Conservation (phyloP, 2,113 vertebrate genomes). For the Odontesthes bonariensis region DNA sequence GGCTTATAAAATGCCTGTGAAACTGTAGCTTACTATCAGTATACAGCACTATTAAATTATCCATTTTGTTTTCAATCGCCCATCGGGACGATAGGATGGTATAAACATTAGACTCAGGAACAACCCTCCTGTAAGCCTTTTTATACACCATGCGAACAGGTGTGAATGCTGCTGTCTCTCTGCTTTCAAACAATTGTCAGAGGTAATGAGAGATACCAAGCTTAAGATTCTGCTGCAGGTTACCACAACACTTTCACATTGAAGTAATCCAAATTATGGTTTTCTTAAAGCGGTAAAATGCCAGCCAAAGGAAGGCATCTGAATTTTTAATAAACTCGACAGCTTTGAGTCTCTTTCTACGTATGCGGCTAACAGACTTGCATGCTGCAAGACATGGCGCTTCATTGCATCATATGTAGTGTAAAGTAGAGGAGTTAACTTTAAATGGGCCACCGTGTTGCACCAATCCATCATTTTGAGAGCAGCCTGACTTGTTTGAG, state of each 20-base stretch:
- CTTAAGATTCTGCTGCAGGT: slow-evolving; percentile 57
- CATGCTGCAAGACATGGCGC: slow-evolving; percentile 19
- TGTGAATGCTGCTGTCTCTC: slow-evolving; percentile 68
- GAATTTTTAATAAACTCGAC: slow-evolving; percentile 45
- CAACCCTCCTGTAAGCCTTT: slow-evolving; percentile 68
- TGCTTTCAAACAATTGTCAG: slow-evolving; percentile 64
- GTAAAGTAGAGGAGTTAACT: slow-evolving; percentile 62
- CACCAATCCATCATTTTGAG: slow-evolving; percentile 62
- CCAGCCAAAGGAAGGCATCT: slow-evolving; percentile 46
- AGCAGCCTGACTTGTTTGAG: slow-evolving; percentile 50
- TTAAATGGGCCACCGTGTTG: slow-evolving; percentile 69
- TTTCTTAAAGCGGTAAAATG: slow-evolving; percentile 38
- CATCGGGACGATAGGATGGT: slow-evolving; percentile 65
- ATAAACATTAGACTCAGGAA: slow-evolving; percentile 73
- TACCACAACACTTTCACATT: slow-evolving; percentile 55
- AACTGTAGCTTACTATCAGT: slow-evolving; percentile 66
- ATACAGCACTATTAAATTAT: slow-evolving; percentile 72
- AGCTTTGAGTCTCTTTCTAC: slow-evolving; percentile 23
- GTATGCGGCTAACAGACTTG: slow-evolving; percentile 10
- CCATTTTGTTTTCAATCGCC: slow-evolving; percentile 63
- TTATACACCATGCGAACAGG: slow-evolving; percentile 68
- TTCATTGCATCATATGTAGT: slow-evolving; percentile 53
- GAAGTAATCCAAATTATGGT: slow-evolving; percentile 63
- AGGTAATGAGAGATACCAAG: slow-evolving; percentile 62
- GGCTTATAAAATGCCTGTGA: slow-evolving; percentile 66